A percentile compares a stretch with the other conserved stretches of the same genome.
These are phyloP conservation scores for Psix sp. DNA, from an alignment of 1,140 invertebrate species.

Conservation along the genomic window DNA sequence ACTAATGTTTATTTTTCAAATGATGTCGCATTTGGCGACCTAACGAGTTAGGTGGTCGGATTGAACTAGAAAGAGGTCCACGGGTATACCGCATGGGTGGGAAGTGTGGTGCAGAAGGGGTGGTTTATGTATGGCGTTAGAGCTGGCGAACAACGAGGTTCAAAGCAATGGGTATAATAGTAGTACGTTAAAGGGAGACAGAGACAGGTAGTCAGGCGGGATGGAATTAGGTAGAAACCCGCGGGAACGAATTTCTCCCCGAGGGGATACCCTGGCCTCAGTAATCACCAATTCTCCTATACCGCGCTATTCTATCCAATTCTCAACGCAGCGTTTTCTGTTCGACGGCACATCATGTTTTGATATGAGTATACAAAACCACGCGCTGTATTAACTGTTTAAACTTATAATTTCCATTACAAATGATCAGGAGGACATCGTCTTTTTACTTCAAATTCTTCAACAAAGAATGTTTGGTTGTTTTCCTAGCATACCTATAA, in stretches of 20 bases:
- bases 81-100: constrained; percentile 25
- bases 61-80: constrained; percentile 49
- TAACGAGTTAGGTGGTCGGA: constrained; percentile 43
- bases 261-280: constrained; percentile 69
- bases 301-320: constrained; percentile 70
- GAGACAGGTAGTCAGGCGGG: constrained; percentile 70
- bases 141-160: constrained; percentile 34
- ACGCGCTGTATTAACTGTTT: constrained; percentile 36
- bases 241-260: constrained; percentile 66
- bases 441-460: background rate
- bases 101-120: constrained; percentile 19
- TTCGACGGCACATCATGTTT: constrained; percentile 20
- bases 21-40: constrained; percentile 24
- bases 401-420: constrained; percentile 27
- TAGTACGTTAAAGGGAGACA: constrained; percentile 47
- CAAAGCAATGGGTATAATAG: constrained; percentile 34
- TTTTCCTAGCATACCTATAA: constrained; percentile 8
- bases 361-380: constrained; percentile 31
- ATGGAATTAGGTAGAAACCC: constrained; percentile 75
- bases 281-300: constrained; percentile 72
- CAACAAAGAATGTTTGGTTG: constrained; percentile 5
- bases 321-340: constrained; percentile 62
- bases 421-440: constrained; percentile 27
- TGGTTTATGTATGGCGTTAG: constrained; percentile 37
- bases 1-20: constrained; percentile 31